phyloP scores from a whole-genome alignment of 2,888 invertebrate genomes.

The Microctonus aethiopoides region DNA sequence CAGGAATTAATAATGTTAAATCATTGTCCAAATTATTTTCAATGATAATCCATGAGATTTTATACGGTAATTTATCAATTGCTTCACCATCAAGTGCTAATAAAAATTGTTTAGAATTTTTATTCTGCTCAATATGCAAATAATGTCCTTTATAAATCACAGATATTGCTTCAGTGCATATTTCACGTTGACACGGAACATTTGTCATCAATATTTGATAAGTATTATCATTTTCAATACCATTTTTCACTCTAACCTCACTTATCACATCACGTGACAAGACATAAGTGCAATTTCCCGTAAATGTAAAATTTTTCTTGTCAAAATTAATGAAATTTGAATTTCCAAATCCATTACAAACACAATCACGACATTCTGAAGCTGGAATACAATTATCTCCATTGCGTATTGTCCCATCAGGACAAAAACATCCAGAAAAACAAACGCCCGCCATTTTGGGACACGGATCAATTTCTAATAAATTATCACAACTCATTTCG shows the following conservation, averaged over 20 bases:
- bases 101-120: conserved; percentile 54
- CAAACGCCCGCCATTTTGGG: conserved; percentile 76
- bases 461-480: conserved; percentile 72
- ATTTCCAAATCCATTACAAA: conserved; percentile 79
- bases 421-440: conserved; percentile 88
- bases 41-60: conserved; percentile 74
- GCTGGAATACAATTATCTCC: conserved; percentile 78
- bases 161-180: conserved; percentile 77
- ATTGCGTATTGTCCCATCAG: conserved; percentile 77
- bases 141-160: conserved; percentile 76
- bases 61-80: conserved; percentile 69
- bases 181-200: conserved; percentile 74
- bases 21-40: conserved; percentile 73
- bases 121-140: conserved; percentile 61
- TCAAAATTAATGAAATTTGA: conserved; percentile 88
- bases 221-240: conserved; percentile 65
- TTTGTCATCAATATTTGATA: conserved; percentile 78
- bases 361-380: conserved; percentile 81
- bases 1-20: conserved; percentile 73
- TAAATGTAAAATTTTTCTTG: conserved; percentile 80
- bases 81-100: conserved; percentile 68
- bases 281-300: conserved; percentile 79
- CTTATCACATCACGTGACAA: conserved; percentile 69
- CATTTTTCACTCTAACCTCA: conserved; percentile 70
- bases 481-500: conserved; percentile 79